Conservation (phyloP, 2,888 invertebrate genomes). For the Dryococelus australis region DNA sequence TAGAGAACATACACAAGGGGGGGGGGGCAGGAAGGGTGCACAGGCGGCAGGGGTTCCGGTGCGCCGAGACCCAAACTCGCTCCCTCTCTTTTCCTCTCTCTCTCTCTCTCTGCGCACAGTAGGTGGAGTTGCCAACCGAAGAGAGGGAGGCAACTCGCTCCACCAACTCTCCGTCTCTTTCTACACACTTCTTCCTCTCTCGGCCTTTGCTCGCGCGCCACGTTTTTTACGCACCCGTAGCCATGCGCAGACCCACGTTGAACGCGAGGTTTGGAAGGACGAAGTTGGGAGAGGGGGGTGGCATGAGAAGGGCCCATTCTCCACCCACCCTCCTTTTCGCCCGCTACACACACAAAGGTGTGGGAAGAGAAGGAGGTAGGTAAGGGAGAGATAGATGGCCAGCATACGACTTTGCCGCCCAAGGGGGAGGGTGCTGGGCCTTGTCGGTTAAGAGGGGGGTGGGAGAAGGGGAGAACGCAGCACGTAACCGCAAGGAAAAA, state of each 20-base stretch:
- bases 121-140: not conserved
- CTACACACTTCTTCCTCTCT: not conserved
- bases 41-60: not conserved
- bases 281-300: not conserved
- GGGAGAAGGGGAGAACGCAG: conserved; percentile 16
- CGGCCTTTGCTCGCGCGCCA: not conserved
- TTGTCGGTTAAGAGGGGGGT: not conserved
- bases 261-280: not conserved
- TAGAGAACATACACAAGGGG: conserved; percentile 29
- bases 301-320: conserved; percentile 34
- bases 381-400: conserved; percentile 16
- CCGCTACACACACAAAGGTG: not conserved
- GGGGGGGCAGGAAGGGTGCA: not conserved
- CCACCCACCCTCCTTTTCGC: not conserved
- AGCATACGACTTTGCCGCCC: conserved; percentile 5
- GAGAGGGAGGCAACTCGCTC: not conserved
- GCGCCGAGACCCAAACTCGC: conserved; percentile 7
- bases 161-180: conserved; percentile 18
- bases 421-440: not conserved
- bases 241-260: not conserved
- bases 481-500: not conserved
- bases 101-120: conserved; percentile 27
- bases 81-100: not conserved
- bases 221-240: conserved; percentile 16
- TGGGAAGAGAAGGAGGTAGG: not conserved